A percentile compares a stretch with the other conserved stretches of the same genome.
These are phyloP conservation scores for Acromyrmex charruanus DNA, from an alignment of 1,140 invertebrate genomes.

Conservation along the genomic window DNA sequence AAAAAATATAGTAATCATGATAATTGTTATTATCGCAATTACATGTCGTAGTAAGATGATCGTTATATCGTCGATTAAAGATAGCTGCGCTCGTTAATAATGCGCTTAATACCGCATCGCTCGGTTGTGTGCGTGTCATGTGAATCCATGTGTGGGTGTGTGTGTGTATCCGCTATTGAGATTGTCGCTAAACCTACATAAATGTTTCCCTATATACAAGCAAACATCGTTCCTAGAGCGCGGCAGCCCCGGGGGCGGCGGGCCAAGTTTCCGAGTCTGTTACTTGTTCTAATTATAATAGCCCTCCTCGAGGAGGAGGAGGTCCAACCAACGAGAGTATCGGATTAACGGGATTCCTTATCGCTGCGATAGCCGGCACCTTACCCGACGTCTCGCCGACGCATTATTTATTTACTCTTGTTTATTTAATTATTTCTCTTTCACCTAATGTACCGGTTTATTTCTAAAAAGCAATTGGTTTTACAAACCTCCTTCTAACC, in stretches of 20 bases:
- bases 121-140: conserved; percentile 10
- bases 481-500: conserved; percentile 29
- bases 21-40: conserved; percentile 59
- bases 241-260: conserved; percentile 8
- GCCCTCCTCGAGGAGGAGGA: neutral
- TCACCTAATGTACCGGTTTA: conserved; percentile 34
- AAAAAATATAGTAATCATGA: conserved; percentile 85
- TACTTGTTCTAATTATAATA: conserved; percentile 47
- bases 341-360: conserved; percentile 36
- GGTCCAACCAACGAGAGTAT: conserved; percentile 41
- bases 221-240: conserved; percentile 47
- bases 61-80: conserved; percentile 45
- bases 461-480: conserved; percentile 44
- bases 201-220: conserved; percentile 61
- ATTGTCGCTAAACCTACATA: conserved; percentile 65
- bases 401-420: neutral
- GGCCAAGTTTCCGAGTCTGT: conserved; percentile 47
- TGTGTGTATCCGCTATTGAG: conserved; percentile 47
- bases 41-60: conserved; percentile 36
- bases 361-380: conserved; percentile 17
- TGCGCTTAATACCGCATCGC: conserved; percentile 20
- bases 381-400: neutral
- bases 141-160: neutral
- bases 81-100: conserved; percentile 58
- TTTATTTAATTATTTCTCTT: conserved; percentile 26